Percentiles rank a stretch among this genome's conserved stretches.
Evolutionary conservation across 2,797 vertebrate species (phyloP).

Genomic region (Enteromius afrohamiltoni): DNA sequence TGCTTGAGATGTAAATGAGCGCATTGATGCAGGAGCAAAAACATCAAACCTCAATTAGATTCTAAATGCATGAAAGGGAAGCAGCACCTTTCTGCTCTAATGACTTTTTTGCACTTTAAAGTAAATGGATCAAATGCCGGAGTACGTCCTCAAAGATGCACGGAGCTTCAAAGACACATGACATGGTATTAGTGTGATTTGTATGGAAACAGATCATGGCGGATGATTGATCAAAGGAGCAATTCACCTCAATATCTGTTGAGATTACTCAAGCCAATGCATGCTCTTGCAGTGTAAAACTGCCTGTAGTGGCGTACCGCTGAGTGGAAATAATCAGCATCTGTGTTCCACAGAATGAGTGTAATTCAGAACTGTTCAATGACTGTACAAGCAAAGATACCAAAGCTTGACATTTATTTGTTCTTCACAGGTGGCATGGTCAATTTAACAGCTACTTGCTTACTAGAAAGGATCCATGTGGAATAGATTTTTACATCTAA

Average conservation of each 20-base stretch:
- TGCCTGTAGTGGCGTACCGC: too few species aligned
- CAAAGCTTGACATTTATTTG: not conserved
- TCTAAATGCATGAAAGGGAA: constrained; percentile 31
- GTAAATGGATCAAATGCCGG: not conserved
- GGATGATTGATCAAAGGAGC: not conserved
- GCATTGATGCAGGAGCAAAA: constrained; percentile 31
- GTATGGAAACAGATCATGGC: not conserved
- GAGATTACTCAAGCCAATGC: not conserved
- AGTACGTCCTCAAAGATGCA: not conserved
- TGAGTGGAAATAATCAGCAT: too few species aligned
- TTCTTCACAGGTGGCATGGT: not conserved
- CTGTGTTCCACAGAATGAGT: not conserved
- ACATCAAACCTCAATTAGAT: constrained; percentile 43
- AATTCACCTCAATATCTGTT: not conserved
- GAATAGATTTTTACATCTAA: not conserved
- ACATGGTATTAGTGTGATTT: not conserved
- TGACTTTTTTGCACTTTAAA: constrained; percentile 50
- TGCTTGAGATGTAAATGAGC: constrained; percentile 48
- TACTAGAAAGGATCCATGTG: not conserved
- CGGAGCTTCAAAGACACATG: not conserved
- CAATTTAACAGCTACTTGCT: not conserved
- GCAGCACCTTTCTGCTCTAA: constrained; percentile 38
- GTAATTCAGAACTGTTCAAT: not conserved
- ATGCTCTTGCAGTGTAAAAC: not conserved
- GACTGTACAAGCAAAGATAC: not conserved